Conservation (phyloP, 2,888 invertebrate species). For the Monoplex corrugatus region DNA sequence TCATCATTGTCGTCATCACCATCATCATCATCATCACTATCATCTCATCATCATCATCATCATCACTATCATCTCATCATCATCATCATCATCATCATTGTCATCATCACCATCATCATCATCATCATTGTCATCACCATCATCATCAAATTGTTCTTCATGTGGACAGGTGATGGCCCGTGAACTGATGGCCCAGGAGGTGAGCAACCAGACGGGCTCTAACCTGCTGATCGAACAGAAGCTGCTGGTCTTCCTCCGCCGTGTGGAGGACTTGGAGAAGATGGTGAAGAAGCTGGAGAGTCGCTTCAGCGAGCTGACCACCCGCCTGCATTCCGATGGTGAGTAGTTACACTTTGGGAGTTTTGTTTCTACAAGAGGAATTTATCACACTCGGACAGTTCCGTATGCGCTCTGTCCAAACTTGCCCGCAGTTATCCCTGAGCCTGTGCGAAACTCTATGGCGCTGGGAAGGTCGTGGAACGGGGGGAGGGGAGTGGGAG, state of each 20-base stretch:
- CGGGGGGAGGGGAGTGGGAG: too few species aligned
- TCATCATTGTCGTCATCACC: too few species aligned
- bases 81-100: background rate
- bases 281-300: conserved; percentile 27
- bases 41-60: too few species aligned
- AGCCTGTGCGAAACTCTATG: too few species aligned
- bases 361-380: too few species aligned
- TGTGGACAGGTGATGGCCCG: conserved; percentile 64
- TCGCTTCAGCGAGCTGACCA: conserved; percentile 53
- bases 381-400: too few species aligned
- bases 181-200: conserved; percentile 66
- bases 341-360: too few species aligned
- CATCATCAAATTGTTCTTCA: conserved; percentile 53
- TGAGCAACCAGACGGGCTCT: conserved; percentile 70
- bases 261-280: conserved; percentile 63
- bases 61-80: too few species aligned
- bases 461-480: too few species aligned
- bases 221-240: conserved; percentile 65
- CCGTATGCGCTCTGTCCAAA: too few species aligned
- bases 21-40: too few species aligned
- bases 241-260: conserved; percentile 62
- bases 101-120: background rate
- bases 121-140: background rate
- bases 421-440: too few species aligned
- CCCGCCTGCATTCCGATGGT: conserved; percentile 66